A percentile compares a stretch with the other conserved stretches of the same genome.
Evolutionary conservation across 2,113 vertebrate species (phyloP).

Genomic region (Tichodroma muraria): DNA sequence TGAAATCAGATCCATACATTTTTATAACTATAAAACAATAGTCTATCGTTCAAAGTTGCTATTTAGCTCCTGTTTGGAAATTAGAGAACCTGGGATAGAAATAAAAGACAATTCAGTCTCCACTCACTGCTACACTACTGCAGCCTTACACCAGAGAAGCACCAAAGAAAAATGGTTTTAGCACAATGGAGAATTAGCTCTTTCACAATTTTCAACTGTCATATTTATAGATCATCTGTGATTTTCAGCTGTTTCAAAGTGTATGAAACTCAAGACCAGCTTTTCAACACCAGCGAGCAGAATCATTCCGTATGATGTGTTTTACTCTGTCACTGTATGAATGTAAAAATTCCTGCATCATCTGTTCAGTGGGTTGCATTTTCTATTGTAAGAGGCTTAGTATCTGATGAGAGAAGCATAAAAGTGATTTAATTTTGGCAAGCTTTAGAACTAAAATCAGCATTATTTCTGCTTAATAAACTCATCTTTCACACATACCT

Average conservation of each 20-base stretch:
- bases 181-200: slow-evolving; percentile 4
- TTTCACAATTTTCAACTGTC: slow-evolving; percentile 1
- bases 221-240: slow-evolving; percentile 30
- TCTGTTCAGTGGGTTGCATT: slow-evolving; percentile 43
- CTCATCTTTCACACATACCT: slow-evolving; percentile 53
- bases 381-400: slow-evolving; percentile 57
- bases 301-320: neutral
- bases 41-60: neutral
- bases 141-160: neutral
- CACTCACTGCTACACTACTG: neutral
- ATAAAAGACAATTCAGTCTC: neutral
- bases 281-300: slow-evolving; percentile 24
- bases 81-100: neutral
- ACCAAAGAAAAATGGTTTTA: neutral
- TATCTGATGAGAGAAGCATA: slow-evolving; percentile 59
- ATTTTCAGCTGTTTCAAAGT: slow-evolving; percentile 28
- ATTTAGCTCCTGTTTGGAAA: neutral
- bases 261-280: slow-evolving; percentile 9
- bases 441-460: slow-evolving; percentile 55
- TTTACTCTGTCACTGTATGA: slow-evolving; percentile 11
- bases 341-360: slow-evolving; percentile 39
- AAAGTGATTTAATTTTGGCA: slow-evolving; percentile 61
- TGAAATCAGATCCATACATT: neutral
- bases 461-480: slow-evolving; percentile 67
- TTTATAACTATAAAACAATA: neutral